These are phyloP conservation scores for Potorous gilbertii DNA, from an alignment of 2,797 vertebrate species.

Conservation along the genomic window DNA sequence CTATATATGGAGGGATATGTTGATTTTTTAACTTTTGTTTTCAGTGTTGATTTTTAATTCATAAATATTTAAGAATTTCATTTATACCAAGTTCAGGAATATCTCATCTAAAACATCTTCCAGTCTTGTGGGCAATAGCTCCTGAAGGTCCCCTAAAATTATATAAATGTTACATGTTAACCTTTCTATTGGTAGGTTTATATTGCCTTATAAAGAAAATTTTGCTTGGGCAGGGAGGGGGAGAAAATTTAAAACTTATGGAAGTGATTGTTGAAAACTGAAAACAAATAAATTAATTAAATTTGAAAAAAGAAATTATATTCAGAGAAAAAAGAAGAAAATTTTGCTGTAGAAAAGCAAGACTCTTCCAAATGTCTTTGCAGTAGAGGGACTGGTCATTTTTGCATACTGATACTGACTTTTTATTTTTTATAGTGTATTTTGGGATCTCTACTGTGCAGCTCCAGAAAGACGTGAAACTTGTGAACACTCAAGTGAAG, in stretches of 20 bases:
- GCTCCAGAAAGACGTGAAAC: slow-evolving; percentile 92
- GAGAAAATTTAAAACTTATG: no score
- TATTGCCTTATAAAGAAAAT: slow-evolving; percentile 19
- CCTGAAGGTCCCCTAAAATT: background rate
- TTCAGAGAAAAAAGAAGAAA: slow-evolving; percentile 9
- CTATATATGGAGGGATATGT: background rate
- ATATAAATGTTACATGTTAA: background rate
- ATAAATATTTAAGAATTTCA: background rate
- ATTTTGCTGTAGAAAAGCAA: slow-evolving; percentile 24
- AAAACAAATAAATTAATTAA: no score
- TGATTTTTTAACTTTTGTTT: background rate
- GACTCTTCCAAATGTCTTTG: slow-evolving; percentile 13
- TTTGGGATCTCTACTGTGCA: slow-evolving; percentile 94
- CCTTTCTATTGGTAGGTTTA: background rate
- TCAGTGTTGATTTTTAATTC: background rate
- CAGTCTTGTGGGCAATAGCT: background rate
- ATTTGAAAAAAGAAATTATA: no score
- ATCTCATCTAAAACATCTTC: background rate
- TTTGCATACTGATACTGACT: slow-evolving; percentile 2
- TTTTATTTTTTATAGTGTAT: slow-evolving; percentile 86
- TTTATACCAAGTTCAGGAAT: background rate
- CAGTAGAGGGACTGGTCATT: slow-evolving; percentile 19
- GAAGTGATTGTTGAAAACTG: no score
- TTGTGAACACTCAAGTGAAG: slow-evolving; percentile 93
- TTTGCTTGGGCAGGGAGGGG: background rate